These are phyloP conservation scores for Drosophila crucigera DNA, from an alignment of 2,888 invertebrate genomes.

Conservation along the genomic window DNA sequence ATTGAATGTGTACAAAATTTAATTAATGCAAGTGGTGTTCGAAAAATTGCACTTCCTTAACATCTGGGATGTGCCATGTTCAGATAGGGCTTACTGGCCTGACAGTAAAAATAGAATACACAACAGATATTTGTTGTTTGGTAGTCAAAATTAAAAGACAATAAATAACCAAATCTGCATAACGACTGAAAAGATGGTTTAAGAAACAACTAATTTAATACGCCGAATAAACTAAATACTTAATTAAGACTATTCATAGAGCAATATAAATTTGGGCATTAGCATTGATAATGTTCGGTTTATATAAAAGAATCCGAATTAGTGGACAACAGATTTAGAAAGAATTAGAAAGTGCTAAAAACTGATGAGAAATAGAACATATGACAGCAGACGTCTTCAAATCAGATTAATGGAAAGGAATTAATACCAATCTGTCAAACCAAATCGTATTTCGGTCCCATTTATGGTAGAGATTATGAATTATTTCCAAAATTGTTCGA, in stretches of 20 bases:
- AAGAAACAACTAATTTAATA: not conserved
- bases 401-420: not conserved
- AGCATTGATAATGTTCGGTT: not conserved
- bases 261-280: not conserved
- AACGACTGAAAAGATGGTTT: not conserved
- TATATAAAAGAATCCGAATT: not conserved
- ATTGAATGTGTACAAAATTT: slow-evolving; percentile 12
- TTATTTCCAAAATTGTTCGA: not conserved
- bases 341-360: slow-evolving; percentile 1
- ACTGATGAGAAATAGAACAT: not conserved
- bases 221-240: not conserved
- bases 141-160: not conserved
- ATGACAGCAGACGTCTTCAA: not conserved
- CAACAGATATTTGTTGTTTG: not conserved
- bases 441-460: not conserved
- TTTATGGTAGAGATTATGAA: not conserved
- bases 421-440: not conserved
- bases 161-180: not conserved
- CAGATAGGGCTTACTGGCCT: not conserved
- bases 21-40: slow-evolving; percentile 4
- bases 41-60: slow-evolving; percentile 1
- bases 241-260: not conserved
- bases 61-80: not conserved
- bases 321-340: not conserved
- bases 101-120: not conserved